phyloP scores from a whole-genome alignment of 1,140 invertebrate species.

The Lepidurus arcticus region DNA sequence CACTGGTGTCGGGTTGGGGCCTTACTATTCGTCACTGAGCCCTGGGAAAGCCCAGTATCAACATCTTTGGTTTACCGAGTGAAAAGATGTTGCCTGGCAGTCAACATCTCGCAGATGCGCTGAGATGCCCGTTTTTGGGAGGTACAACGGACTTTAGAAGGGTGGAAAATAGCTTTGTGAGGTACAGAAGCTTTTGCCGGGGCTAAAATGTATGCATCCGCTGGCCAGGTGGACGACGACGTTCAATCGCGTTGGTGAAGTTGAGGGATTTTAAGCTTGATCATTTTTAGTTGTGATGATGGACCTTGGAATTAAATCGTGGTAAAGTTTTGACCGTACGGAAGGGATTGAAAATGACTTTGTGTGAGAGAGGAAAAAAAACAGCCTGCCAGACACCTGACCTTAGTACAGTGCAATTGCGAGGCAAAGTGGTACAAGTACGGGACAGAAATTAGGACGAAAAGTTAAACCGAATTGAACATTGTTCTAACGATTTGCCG shows the following conservation, averaged over 20 bases:
- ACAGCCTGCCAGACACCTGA: background rate
- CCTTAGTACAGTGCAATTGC: too few relatives aligned
- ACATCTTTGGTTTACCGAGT: conserved; percentile 67
- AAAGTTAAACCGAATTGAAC: too few relatives aligned
- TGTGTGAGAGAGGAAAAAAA: background rate
- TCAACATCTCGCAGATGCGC: too few relatives aligned
- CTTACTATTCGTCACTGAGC: conserved; percentile 55
- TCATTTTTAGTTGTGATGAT: background rate
- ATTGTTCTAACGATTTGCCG: too few relatives aligned
- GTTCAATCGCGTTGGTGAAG: background rate
- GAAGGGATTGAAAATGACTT: background rate
- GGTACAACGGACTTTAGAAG: too few relatives aligned
- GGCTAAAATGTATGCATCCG: background rate
- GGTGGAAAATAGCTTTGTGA: background rate
- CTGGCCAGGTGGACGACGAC: background rate
- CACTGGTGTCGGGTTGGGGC: conserved; percentile 34
- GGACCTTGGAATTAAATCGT: background rate
- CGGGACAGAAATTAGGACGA: too few relatives aligned
- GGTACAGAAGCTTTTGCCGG: background rate
- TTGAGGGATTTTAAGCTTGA: background rate
- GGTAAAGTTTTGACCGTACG: background rate
- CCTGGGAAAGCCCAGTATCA: conserved; percentile 69
- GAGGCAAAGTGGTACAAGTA: too few relatives aligned
- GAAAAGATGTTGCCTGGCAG: conserved; percentile 36
- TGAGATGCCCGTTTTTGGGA: too few relatives aligned